Conservation (phyloP, 2,797 vertebrate species). For the Pelodytes ibericus region DNA sequence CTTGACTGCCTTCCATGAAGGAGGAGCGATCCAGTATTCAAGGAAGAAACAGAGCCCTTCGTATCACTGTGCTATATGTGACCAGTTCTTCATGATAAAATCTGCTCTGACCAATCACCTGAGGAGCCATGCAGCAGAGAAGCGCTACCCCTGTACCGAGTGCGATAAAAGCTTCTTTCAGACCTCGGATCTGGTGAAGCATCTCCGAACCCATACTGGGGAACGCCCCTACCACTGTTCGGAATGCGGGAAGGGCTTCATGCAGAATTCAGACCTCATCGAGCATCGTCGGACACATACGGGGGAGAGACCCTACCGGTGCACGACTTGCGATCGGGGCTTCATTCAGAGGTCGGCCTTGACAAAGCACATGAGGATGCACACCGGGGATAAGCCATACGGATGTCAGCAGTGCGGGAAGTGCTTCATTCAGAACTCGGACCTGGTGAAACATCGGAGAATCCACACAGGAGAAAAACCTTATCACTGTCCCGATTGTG, state of each 20-base stretch:
- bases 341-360: constrained; percentile 58
- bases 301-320: constrained; percentile 54
- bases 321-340: constrained; percentile 55
- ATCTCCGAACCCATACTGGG: constrained; percentile 46
- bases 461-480: constrained; percentile 58
- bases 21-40: too few relatives aligned
- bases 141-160: constrained; percentile 60
- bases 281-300: constrained; percentile 59
- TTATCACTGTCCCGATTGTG: constrained; percentile 65
- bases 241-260: constrained; percentile 53
- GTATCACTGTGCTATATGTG: constrained; percentile 52
- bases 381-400: constrained; percentile 57
- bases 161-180: constrained; percentile 64
- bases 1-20: constrained; percentile 25
- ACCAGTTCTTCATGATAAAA: constrained; percentile 58
- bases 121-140: constrained; percentile 61
- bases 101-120: constrained; percentile 59
- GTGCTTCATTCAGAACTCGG: constrained; percentile 54
- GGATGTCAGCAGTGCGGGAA: constrained; percentile 44
- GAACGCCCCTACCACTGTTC: constrained; percentile 46
- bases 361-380: constrained; percentile 54
- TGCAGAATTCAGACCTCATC: constrained; percentile 47
- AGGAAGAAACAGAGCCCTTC: neutral
- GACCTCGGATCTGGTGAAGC: constrained; percentile 62
- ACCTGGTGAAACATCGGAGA: constrained; percentile 52